phyloP scores from a whole-genome alignment of 2,113 vertebrate genomes.

The Notothenia rossii region DNA sequence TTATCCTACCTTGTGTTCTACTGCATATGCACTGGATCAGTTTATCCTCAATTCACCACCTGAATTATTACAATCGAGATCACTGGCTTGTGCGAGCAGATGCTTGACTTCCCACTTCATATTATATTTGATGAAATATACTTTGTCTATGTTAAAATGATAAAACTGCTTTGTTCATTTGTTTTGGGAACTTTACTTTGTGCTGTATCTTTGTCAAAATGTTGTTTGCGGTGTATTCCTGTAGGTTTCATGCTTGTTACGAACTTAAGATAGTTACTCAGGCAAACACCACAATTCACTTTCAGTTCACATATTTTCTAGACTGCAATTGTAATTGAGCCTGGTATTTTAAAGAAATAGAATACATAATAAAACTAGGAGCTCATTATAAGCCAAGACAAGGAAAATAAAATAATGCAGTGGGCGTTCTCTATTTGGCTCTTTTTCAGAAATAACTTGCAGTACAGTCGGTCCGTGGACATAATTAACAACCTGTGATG shows the following conservation, averaged over 20 bases:
- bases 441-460: not conserved
- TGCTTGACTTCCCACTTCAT: too few relatives aligned
- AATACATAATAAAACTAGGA: conserved; percentile 13
- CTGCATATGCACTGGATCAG: not conserved
- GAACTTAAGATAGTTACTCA: conserved; percentile 32
- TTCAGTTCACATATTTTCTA: conserved; percentile 7
- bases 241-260: conserved; percentile 4
- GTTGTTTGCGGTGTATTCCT: not conserved
- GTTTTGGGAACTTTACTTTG: not conserved
- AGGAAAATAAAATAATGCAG: not conserved
- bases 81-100: not conserved
- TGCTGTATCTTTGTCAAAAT: not conserved
- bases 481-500: conserved; percentile 13
- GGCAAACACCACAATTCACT: conserved; percentile 30
- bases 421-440: conserved; percentile 2
- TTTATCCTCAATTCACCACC: not conserved
- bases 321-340: conserved; percentile 12
- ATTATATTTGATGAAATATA: not conserved
- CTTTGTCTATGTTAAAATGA: not conserved
- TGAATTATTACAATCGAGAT: not conserved
- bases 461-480: not conserved
- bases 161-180: not conserved
- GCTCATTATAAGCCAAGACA: conserved; percentile 27
- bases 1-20: not conserved
- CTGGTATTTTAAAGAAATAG: not conserved